phyloP scores from a whole-genome alignment of 2,113 vertebrate species.

The Hiodon tergisus region DNA sequence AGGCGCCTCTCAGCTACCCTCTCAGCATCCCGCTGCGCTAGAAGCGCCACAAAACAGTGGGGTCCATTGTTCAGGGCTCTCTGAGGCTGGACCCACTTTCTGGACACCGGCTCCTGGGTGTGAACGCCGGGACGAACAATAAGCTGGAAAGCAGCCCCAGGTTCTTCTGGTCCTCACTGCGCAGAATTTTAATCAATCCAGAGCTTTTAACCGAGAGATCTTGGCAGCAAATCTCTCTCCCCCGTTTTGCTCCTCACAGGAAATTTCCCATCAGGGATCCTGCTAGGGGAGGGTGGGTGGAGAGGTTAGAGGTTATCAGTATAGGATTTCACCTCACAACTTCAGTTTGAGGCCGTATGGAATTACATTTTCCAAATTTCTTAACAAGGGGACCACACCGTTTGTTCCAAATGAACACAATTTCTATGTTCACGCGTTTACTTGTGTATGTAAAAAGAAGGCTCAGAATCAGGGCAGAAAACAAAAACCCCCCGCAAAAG shows the following conservation, averaged over 20 bases:
- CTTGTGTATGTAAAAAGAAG: too few relatives aligned
- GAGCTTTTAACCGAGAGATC: constrained; percentile 17
- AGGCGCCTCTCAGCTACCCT: neutral
- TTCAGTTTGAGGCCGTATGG: neutral
- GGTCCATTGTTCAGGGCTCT: constrained; percentile 22
- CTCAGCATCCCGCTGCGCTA: constrained; percentile 29
- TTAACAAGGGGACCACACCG: too few relatives aligned
- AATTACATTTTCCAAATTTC: too few relatives aligned
- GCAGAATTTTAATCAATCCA: constrained; percentile 23
- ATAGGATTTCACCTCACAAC: neutral
- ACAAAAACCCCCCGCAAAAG: neutral
- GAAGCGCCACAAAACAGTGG: constrained; percentile 31
- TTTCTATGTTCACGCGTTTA: too few relatives aligned
- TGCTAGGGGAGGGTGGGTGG: neutral
- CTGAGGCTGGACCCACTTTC: constrained; percentile 4
- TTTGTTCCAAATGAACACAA: too few relatives aligned
- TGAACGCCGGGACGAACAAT: constrained; percentile 19
- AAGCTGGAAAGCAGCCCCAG: constrained; percentile 26
- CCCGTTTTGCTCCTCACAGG: neutral
- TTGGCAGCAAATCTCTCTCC: constrained; percentile 12
- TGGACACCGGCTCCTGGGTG: constrained; percentile 15
- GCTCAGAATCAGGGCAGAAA: too few relatives aligned
- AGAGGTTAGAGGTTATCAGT: neutral
- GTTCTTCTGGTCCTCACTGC: neutral
- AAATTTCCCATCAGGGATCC: neutral